A percentile compares a stretch with the other conserved stretches of the same genome.
phyloP scores from a whole-genome alignment of 2,797 vertebrate genomes.

The Coregonus suidteri region DNA sequence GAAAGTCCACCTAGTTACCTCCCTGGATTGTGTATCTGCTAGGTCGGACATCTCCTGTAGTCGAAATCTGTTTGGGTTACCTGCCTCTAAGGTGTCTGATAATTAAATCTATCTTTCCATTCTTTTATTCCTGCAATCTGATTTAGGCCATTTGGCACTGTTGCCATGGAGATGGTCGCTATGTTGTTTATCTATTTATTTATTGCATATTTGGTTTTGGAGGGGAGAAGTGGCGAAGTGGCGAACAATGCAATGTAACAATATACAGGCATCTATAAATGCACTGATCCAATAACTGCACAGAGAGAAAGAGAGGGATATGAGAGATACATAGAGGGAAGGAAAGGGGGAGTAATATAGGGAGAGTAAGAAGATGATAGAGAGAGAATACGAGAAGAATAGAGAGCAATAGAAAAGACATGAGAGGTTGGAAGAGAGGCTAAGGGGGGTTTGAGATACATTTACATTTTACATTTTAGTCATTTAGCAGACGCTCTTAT shows the following conservation, averaged over 20 bases:
- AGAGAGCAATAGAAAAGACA: slow-evolving; percentile 1
- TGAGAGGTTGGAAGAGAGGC: slow-evolving; percentile 12
- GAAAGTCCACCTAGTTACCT: no score
- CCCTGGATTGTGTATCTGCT: no score
- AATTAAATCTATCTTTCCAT: slow-evolving; percentile 32
- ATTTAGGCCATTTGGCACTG: slow-evolving; percentile 39
- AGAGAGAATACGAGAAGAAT: slow-evolving; percentile 43
- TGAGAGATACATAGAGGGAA: background rate
- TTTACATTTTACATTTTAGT: no score
- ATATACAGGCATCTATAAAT: slow-evolving; percentile 51
- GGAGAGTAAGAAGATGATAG: slow-evolving; percentile 42
- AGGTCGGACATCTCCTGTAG: slow-evolving; percentile 19
- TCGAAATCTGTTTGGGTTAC: slow-evolving; percentile 19
- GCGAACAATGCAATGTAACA: slow-evolving; percentile 45
- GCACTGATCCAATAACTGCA: slow-evolving; percentile 45
- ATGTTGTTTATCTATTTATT: slow-evolving; percentile 56
- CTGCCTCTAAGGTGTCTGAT: slow-evolving; percentile 25
- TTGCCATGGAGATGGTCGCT: slow-evolving; percentile 28
- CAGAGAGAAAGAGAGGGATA: no score
- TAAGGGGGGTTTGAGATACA: background rate
- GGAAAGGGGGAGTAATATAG: slow-evolving; percentile 48
- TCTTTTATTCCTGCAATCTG: slow-evolving; percentile 42
- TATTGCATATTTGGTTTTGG: slow-evolving; percentile 64
- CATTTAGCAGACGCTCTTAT: no score
- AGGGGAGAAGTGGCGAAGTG: slow-evolving; percentile 49